These are phyloP conservation scores for Hirudinaria manillensis DNA, from an alignment of 2,888 invertebrate genomes.

Conservation along the genomic window DNA sequence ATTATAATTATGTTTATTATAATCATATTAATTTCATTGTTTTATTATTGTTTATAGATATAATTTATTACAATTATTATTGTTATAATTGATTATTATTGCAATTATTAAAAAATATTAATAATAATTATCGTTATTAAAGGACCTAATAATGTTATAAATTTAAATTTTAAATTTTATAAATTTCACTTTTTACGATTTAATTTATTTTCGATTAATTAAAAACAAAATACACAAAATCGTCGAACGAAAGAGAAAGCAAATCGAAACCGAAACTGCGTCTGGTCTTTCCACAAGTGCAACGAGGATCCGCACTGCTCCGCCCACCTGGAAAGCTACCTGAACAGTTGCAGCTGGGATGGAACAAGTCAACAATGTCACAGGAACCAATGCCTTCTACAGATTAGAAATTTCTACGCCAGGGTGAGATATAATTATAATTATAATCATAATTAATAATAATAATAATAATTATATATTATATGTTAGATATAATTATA, in stretches of 20 bases:
- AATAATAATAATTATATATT: no score
- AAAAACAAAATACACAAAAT: no score
- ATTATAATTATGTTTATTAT: no score
- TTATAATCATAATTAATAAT: no score
- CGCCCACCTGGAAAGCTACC: slow-evolving; percentile 29
- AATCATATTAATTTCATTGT: neutral
- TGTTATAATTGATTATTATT: neutral
- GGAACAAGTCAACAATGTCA: slow-evolving; percentile 5
- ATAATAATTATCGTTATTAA: no score
- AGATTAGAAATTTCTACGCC: slow-evolving; percentile 34
- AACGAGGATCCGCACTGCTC: slow-evolving; percentile 33
- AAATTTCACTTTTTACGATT: no score
- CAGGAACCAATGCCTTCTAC: slow-evolving; percentile 31
- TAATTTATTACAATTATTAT: neutral
- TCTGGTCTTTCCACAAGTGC: slow-evolving; percentile 35
- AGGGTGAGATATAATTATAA: slow-evolving; percentile 17
- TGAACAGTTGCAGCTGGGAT: slow-evolving; percentile 36
- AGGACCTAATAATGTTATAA: no score
- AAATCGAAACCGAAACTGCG: slow-evolving; percentile 32
- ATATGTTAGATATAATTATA: no score
- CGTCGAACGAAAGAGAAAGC: neutral
- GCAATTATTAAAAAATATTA: neutral
- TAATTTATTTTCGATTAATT: no score
- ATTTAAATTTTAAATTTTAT: no score
- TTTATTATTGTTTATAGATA: neutral